These are phyloP conservation scores for Urocolius indicus DNA, from an alignment of 2,113 vertebrate genomes.

Conservation along the genomic window DNA sequence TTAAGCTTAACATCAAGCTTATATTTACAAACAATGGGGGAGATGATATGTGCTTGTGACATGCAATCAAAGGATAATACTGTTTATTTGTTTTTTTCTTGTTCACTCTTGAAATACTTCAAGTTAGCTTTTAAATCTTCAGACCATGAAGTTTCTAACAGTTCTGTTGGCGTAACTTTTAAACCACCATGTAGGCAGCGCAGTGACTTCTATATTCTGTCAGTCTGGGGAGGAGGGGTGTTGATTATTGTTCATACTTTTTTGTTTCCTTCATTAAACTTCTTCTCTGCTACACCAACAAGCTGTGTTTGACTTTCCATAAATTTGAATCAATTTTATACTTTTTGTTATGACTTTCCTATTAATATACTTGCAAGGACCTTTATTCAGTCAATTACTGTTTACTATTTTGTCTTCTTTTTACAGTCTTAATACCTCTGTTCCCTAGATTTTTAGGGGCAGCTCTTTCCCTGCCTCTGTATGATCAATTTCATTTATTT, in stretches of 20 bases:
- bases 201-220: neutral
- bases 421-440: neutral
- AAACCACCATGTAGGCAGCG: neutral
- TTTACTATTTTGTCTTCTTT: neutral
- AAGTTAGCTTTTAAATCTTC: neutral
- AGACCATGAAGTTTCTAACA: neutral
- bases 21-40: neutral
- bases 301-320: neutral
- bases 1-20: neutral
- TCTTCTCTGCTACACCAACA: neutral
- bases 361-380: neutral
- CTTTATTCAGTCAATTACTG: neutral
- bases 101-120: neutral
- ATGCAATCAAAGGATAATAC: neutral
- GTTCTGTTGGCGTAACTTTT: neutral
- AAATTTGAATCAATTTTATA: neutral
- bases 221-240: rapidly evolving
- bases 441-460: neutral
- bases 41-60: neutral
- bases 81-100: neutral
- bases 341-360: neutral
- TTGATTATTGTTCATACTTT: neutral
- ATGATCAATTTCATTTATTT: neutral
- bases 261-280: neutral
- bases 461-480: neutral